Conservation (phyloP, 2,113 vertebrate genomes). For the Pygoscelis antarcticus region DNA sequence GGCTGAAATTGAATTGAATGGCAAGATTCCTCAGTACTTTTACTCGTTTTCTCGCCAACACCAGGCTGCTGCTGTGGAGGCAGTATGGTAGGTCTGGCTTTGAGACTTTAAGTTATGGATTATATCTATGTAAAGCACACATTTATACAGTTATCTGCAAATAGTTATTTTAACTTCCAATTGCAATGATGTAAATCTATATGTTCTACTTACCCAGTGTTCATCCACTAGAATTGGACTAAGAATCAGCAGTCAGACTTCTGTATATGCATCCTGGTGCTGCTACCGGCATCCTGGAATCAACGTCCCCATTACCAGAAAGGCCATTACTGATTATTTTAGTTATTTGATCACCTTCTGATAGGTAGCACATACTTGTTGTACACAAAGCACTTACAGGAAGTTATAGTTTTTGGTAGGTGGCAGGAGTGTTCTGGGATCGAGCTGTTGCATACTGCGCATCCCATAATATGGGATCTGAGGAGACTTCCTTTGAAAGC, state of each 20-base stretch:
- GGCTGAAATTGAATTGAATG: not conserved
- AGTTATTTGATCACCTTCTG: not conserved
- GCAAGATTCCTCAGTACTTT: not conserved
- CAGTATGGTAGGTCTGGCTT: not conserved
- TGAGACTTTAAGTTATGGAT: not conserved
- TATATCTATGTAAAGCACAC: not conserved
- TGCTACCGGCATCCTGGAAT: not conserved
- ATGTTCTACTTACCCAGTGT: not conserved
- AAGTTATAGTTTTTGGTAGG: not conserved
- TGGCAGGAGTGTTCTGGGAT: not conserved
- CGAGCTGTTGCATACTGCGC: fast-evolving
- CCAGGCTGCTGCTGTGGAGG: not conserved
- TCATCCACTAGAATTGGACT: not conserved
- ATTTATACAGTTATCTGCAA: not conserved
- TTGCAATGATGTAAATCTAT: not conserved
- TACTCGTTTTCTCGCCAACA: not conserved
- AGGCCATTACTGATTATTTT: not conserved
- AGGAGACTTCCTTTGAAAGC: not conserved
- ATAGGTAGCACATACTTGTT: not conserved
- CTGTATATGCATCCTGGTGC: not conserved
- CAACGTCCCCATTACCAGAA: not conserved
- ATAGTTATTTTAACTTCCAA: not conserved
- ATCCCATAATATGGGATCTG: not conserved
- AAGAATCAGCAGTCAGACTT: not conserved
- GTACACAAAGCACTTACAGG: not conserved